phyloP scores from a whole-genome alignment of 2,113 vertebrate species.

The Nanorana parkeri region DNA sequence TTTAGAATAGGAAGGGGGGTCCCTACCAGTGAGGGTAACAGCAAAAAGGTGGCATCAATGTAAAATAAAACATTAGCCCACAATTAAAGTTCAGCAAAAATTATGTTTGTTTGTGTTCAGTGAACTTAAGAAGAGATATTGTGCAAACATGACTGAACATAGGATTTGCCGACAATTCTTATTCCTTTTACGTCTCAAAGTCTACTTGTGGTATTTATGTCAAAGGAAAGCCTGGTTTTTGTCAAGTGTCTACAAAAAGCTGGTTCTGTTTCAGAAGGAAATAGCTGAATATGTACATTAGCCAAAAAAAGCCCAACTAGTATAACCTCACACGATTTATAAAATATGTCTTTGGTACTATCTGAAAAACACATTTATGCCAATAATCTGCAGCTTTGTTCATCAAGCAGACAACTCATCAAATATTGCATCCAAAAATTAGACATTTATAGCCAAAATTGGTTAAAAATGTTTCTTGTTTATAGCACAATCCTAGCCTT shows the following conservation, averaged over 20 bases:
- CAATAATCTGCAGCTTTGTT: constrained; percentile 29
- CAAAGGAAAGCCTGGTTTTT: constrained; percentile 27
- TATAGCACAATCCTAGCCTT: not conserved
- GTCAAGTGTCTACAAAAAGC: constrained; percentile 2
- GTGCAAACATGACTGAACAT: too few relatives aligned
- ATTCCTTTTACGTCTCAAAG: not conserved
- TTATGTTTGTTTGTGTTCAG: too few relatives aligned
- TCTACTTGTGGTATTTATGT: not conserved
- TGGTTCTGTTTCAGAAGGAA: constrained; percentile 5
- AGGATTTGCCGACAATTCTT: not conserved
- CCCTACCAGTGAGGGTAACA: too few relatives aligned
- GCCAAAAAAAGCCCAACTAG: constrained; percentile 9
- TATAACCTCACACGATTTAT: constrained; percentile 1
- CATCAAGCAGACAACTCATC: constrained; percentile 26
- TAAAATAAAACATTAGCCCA: too few relatives aligned
- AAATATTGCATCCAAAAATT: not conserved
- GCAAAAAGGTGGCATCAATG: too few relatives aligned
- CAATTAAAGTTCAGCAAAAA: too few relatives aligned
- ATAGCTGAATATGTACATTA: constrained; percentile 8
- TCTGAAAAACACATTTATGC: constrained; percentile 4
- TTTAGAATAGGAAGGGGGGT: too few relatives aligned
- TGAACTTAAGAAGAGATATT: too few relatives aligned
- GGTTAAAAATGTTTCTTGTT: not conserved
- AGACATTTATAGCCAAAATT: not conserved
- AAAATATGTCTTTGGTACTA: constrained; percentile 1